Evolutionary conservation across 64 coral and sea anemone species (phyloP), one percentile per base, ranked within the genome.

Genomic region (Stylophora pistillata): DNA sequence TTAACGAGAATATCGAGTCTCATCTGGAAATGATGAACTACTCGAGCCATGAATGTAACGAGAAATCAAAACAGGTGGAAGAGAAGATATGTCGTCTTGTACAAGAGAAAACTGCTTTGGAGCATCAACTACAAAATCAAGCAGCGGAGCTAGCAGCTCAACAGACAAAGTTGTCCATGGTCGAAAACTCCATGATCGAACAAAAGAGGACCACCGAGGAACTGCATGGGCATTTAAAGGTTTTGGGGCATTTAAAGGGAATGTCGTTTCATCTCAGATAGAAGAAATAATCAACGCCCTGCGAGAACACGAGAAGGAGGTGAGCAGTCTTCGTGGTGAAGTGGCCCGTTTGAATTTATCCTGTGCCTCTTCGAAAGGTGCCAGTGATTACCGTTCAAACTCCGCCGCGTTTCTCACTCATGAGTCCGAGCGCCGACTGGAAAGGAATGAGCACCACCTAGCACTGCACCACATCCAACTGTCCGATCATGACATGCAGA

Each of bases 391-490:
- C 7, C 7, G 37, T 47, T 47, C 37, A 47, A 47, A 47, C 3
- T 47, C 37, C 37, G 37, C 3, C 37, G 37, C 7, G 37, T 47
- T 7, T 47, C 37, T 47, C 37, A 47, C 37, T 47, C 37, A 7
- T 47, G 37, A 47, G 37, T 47, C 37, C 37, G 37, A 47, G 37
- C 37, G 37, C 37, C 37, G 37, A 47, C 37, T 47, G 37, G 37
- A 47, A 3, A 47, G 37, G 37, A 6, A 57, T 58, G 92, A 94
- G 34, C 92, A 94, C 41, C 87, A 89, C 27, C 58, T 89, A 59
- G 81, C 92, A 18, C 53, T 94, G 21, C 87, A 77, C 58, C 87
- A 94, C 29, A 89, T 94, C 70, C 92, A 76, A 41, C 66, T 94
- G 10, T 87, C 92, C 20, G 92, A 94, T 23, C 20, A 47, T 13